Percentiles rank a stretch among this genome's conserved stretches.
These are phyloP conservation scores for Pipistrellus kuhlii DNA, from an alignment of 2,797 vertebrate species.

Conservation along the genomic window DNA sequence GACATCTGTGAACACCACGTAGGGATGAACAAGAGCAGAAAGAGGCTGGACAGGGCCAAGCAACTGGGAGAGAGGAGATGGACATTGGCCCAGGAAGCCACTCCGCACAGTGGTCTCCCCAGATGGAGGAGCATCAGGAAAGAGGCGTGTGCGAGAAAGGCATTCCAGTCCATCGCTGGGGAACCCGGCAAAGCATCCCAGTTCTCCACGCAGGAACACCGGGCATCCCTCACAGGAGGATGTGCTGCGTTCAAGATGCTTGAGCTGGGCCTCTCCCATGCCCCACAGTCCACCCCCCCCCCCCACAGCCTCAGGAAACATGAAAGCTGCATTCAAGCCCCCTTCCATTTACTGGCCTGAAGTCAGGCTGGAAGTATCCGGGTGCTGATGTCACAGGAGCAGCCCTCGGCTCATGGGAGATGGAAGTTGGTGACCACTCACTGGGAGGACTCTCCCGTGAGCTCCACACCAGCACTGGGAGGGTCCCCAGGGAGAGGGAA, in stretches of 20 bases:
- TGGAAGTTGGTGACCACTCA: background rate
- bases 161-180: rapidly evolving
- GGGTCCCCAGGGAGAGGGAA: background rate
- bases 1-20: background rate
- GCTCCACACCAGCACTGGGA: background rate
- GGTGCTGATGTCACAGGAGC: background rate
- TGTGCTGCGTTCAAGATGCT: rapidly evolving
- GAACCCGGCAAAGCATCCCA: rapidly evolving
- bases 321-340: background rate
- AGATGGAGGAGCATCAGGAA: background rate
- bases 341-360: background rate
- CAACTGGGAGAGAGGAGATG: background rate
- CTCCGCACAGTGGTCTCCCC: background rate
- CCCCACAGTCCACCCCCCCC: background rate
- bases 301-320: background rate
- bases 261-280: rapidly evolving
- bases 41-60: background rate
- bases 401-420: background rate
- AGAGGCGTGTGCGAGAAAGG: background rate
- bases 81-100: background rate
- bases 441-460: background rate
- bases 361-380: background rate
- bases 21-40: background rate
- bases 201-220: rapidly evolving
- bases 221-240: too few species aligned